phyloP scores from a whole-genome alignment of 2,113 vertebrate genomes.

The Pseudonaja textilis region DNA sequence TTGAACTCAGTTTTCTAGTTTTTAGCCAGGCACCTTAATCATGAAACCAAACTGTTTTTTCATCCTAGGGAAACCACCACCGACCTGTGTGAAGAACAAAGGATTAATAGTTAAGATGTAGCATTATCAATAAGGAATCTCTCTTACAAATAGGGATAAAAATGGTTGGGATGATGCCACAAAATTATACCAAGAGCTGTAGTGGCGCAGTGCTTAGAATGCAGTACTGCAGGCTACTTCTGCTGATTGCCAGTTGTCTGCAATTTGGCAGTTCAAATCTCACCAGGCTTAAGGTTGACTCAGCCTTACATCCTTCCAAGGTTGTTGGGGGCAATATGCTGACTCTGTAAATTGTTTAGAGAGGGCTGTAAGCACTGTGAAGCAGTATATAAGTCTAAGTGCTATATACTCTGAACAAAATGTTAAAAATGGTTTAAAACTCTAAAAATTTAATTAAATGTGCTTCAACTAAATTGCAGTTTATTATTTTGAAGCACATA shows the following conservation, averaged over 20 bases:
- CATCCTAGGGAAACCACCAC: neutral
- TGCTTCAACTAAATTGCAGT: conserved; percentile 34
- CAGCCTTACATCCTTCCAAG: no score
- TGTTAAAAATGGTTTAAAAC: neutral
- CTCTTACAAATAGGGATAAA: neutral
- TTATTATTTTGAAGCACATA: conserved; percentile 23
- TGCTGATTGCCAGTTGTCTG: no score
- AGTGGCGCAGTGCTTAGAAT: no score
- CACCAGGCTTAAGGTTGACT: no score
- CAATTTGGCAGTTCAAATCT: no score
- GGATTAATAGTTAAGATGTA: neutral
- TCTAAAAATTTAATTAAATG: conserved; percentile 17
- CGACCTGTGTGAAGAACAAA: neutral
- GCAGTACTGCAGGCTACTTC: no score
- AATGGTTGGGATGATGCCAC: neutral
- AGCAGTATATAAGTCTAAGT: no score
- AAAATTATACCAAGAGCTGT: neutral
- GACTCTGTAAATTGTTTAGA: no score
- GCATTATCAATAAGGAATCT: neutral
- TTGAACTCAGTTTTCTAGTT: neutral
- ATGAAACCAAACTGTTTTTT: neutral
- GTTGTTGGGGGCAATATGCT: no score
- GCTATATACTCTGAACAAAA: neutral
- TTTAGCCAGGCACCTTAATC: neutral
- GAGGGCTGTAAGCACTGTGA: no score